Conservation (phyloP, 2,113 vertebrate genomes). For the Ellobius talpinus region DNA sequence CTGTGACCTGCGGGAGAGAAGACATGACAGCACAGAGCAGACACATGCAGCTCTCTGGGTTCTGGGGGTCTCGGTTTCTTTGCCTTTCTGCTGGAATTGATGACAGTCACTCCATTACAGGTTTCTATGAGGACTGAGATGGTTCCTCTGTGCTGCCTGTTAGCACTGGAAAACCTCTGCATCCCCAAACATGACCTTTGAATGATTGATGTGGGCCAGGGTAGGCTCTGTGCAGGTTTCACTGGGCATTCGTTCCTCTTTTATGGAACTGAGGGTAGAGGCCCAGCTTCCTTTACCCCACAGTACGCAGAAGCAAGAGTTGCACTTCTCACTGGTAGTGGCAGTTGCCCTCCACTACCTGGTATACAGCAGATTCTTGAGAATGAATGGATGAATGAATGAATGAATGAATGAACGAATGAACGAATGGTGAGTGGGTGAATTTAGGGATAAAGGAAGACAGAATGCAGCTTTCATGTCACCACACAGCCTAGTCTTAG, state of each 20-base stretch:
- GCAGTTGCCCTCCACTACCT: background rate
- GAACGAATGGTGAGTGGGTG: background rate
- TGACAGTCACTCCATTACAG: background rate
- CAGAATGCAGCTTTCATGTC: background rate
- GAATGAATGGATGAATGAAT: background rate
- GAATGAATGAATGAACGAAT: too few relatives aligned
- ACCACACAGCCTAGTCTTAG: too few relatives aligned
- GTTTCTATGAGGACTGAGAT: constrained; percentile 16
- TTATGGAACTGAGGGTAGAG: background rate
- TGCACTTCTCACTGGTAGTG: background rate
- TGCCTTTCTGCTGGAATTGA: background rate
- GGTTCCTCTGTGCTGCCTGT: background rate
- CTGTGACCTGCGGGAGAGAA: background rate
- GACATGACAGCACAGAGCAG: background rate
- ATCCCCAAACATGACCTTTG: background rate
- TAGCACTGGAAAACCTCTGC: background rate
- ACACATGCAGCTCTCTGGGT: background rate
- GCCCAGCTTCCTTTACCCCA: background rate
- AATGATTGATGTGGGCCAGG: background rate
- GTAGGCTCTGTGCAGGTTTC: background rate
- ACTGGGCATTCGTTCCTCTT: background rate
- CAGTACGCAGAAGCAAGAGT: background rate
- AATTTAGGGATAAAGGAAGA: background rate
- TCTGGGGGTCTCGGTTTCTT: background rate
- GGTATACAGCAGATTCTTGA: background rate